These are phyloP conservation scores for Leptatherina wallacei DNA, from an alignment of 2,797 vertebrate species.

Conservation along the genomic window DNA sequence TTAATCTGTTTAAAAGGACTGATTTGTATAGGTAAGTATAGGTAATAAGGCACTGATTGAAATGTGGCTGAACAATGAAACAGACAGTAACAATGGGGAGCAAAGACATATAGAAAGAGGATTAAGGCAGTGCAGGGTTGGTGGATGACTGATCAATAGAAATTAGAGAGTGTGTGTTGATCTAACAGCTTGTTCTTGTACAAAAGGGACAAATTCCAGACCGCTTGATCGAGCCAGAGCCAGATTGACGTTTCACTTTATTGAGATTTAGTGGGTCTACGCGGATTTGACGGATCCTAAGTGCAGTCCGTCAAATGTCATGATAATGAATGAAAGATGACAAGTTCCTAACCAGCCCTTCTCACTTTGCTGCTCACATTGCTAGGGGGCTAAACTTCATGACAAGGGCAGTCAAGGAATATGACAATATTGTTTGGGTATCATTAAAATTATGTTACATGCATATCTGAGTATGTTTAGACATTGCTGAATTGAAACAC, in stretches of 20 bases:
- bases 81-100: conserved; percentile 30
- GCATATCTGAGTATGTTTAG: conserved; percentile 6
- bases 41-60: conserved; percentile 71
- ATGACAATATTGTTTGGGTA: conserved; percentile 45
- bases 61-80: conserved; percentile 55
- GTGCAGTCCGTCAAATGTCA: conserved; percentile 72
- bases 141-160: conserved; percentile 71
- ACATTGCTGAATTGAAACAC: background rate
- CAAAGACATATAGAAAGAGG: conserved; percentile 44
- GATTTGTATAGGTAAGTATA: conserved; percentile 25
- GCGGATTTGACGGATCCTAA: conserved; percentile 70
- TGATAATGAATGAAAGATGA: conserved; percentile 75
- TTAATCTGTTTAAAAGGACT: conserved; percentile 16
- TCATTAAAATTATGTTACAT: conserved; percentile 28
- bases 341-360: conserved; percentile 64
- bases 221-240: conserved; percentile 43
- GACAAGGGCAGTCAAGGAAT: conserved; percentile 71
- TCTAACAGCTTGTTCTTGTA: conserved; percentile 76
- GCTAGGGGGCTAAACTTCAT: conserved; percentile 57
- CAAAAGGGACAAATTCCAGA: conserved; percentile 62
- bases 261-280: conserved; percentile 72
- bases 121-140: conserved; percentile 45
- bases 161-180: conserved; percentile 70
- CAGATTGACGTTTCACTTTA: conserved; percentile 73
- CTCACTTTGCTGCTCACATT: conserved; percentile 59